These are phyloP conservation scores for Oedothorax gibbosus DNA, from an alignment of 1,140 invertebrate genomes.

Conservation along the genomic window DNA sequence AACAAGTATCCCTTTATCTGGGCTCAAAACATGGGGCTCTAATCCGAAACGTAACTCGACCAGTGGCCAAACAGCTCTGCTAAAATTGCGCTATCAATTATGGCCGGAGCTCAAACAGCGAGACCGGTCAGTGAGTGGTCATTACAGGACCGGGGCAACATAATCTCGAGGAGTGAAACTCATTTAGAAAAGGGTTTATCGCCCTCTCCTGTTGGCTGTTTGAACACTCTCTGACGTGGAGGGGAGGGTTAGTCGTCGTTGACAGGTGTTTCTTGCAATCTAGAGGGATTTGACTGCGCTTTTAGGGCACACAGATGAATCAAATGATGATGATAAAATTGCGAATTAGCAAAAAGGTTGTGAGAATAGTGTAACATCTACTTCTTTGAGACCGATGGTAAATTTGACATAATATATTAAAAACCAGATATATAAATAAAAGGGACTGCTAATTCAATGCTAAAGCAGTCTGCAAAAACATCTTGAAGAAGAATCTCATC, in stretches of 20 bases:
- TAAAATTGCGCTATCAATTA: slow-evolving; percentile 57
- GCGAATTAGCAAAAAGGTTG: no score
- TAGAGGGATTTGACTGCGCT: not conserved
- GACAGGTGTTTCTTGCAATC: slow-evolving; percentile 27
- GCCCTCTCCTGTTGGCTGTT: not conserved
- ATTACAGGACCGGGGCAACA: slow-evolving; percentile 43
- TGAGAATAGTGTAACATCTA: no score
- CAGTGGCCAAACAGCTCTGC: slow-evolving; percentile 27
- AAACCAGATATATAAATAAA: no score
- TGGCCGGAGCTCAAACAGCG: slow-evolving; percentile 35
- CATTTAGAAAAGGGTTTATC: slow-evolving; percentile 50
- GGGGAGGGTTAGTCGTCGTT: not conserved
- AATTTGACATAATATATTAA: no score
- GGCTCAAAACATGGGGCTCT: slow-evolving; percentile 1
- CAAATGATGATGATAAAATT: no score
- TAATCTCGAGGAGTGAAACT: slow-evolving; percentile 52
- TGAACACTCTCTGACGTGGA: slow-evolving; percentile 10
- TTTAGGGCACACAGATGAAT: not conserved
- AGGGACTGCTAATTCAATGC: no score
- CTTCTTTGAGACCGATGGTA: no score
- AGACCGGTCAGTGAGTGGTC: slow-evolving; percentile 35
- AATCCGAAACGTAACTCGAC: slow-evolving; percentile 37
- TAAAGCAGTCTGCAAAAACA: no score
- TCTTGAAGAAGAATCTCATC: no score
- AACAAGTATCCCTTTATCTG: slow-evolving; percentile 16